phyloP scores from a whole-genome alignment of 2,888 invertebrate species.

The Ornithoptera alexandrae region DNA sequence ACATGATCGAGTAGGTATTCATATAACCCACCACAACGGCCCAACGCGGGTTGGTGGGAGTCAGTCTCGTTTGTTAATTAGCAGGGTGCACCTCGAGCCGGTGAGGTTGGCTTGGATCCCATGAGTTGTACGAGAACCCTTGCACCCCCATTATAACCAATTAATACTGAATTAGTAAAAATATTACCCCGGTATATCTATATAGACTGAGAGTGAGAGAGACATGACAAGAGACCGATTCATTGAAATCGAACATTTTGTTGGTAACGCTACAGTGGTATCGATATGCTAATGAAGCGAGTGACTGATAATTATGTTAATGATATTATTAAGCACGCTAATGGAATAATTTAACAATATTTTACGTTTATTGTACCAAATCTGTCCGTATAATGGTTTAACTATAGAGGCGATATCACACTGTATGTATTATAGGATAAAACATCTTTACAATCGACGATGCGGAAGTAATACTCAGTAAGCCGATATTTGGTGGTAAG shows the following conservation, averaged over 20 bases:
- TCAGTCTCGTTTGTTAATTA: too few species aligned
- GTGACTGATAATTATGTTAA: constrained; percentile 30
- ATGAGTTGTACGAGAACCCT: too few species aligned
- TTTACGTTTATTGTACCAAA: constrained; percentile 24
- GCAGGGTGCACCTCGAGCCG: too few species aligned
- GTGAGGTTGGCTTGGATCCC: too few species aligned
- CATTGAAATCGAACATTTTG: constrained; percentile 13
- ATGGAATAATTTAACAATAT: constrained; percentile 30
- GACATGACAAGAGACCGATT: constrained; percentile 1
- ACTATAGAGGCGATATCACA: constrained; percentile 11
- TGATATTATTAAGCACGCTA: constrained; percentile 27
- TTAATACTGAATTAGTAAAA: not conserved
- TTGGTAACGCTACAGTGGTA: constrained; percentile 16
- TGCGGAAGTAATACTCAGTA: too few species aligned
- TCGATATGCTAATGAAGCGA: constrained; percentile 23
- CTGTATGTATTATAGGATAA: not conserved
- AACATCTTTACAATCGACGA: not conserved
- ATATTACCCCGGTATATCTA: not conserved
- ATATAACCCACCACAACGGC: too few species aligned
- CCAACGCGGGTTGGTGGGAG: too few species aligned
- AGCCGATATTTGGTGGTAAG: too few species aligned
- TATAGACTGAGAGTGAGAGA: not conserved
- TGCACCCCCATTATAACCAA: not conserved
- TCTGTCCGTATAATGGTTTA: constrained; percentile 11
- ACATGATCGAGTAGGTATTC: too few species aligned